A percentile compares a stretch with the other conserved stretches of the same genome.
phyloP scores from a whole-genome alignment of 2,888 invertebrate genomes.

The Candidula unifasciata region DNA sequence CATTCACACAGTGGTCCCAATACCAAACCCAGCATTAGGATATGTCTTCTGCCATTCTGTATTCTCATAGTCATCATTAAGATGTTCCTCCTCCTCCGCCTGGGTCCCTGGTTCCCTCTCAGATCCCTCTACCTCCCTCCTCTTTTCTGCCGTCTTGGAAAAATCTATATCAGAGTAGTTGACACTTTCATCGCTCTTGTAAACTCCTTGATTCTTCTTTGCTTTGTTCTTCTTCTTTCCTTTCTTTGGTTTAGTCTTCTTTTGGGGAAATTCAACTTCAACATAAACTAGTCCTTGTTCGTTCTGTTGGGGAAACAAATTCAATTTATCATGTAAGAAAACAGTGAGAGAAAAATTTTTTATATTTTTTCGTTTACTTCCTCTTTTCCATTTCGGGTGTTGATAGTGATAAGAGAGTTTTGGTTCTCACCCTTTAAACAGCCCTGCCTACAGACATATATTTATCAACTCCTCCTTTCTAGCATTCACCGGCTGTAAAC shows the following conservation, averaged over 20 bases:
- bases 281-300: constrained; percentile 47
- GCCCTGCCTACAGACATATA: too few relatives aligned
- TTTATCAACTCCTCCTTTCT: too few relatives aligned
- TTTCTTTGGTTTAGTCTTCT: constrained; percentile 23
- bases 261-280: constrained; percentile 43
- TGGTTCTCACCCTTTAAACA: too few relatives aligned
- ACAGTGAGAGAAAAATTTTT: neutral
- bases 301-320: constrained; percentile 37
- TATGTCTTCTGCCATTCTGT: neutral
- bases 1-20: constrained; percentile 5
- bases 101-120: neutral
- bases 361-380: too few relatives aligned
- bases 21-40: constrained; percentile 4
- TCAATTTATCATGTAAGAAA: neutral
- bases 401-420: too few relatives aligned
- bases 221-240: neutral
- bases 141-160: constrained; percentile 50
- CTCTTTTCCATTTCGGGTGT: too few relatives aligned
- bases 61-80: neutral
- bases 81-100: neutral
- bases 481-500: too few relatives aligned
- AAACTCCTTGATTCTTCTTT: neutral
- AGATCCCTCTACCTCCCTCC: constrained; percentile 25
- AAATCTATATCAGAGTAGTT: constrained; percentile 63
- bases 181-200: constrained; percentile 49